Evolutionary conservation across 2,113 vertebrate species (phyloP).

Genomic region (Ploceus nigricollis): DNA sequence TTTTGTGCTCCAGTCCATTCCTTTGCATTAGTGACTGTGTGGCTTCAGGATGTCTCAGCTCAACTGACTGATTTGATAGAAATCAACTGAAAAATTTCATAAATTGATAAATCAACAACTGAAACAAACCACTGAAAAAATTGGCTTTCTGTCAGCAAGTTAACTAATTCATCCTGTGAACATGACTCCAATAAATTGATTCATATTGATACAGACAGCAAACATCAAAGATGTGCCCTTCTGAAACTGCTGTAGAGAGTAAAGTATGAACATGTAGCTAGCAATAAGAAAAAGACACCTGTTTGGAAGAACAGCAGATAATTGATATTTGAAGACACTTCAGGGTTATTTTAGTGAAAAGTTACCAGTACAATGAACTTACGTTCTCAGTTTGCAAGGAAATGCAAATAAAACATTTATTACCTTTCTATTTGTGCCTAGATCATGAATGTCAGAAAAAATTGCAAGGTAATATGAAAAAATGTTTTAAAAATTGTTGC

Average conservation of each 20-base stretch:
- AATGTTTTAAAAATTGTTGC: background rate
- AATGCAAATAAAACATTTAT: background rate
- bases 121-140: background rate
- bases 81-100: background rate
- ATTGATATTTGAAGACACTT: background rate
- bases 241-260: background rate
- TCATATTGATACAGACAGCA: background rate
- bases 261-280: background rate
- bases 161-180: background rate
- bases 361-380: background rate
- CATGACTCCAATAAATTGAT: background rate
- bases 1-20: background rate
- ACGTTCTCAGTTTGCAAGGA: background rate
- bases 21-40: background rate
- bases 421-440: background rate
- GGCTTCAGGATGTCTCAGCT: background rate
- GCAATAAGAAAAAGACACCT: background rate
- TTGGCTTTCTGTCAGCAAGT: background rate
- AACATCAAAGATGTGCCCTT: background rate
- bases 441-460: background rate
- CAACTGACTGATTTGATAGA: background rate
- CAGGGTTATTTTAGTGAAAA: background rate
- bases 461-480: background rate
- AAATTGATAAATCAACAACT: background rate
- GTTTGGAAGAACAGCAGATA: background rate